These are phyloP conservation scores for Rallus crepitans DNA, from an alignment of 2,797 vertebrate species.

Conservation along the genomic window DNA sequence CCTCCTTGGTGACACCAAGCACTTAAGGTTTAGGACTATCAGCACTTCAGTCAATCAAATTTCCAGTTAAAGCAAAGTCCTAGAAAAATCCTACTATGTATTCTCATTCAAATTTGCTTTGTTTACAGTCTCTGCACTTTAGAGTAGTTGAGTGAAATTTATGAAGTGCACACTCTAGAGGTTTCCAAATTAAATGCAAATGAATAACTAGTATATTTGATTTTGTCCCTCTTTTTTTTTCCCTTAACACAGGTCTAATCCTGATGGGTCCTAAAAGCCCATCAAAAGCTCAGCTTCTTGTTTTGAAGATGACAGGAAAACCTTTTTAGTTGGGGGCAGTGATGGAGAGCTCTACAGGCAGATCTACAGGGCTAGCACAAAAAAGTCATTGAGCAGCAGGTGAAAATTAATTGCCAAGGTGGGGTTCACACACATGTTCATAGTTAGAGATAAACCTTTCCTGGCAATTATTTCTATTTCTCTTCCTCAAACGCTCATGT, in stretches of 20 bases:
- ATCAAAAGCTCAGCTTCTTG: background rate
- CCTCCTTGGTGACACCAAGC: background rate
- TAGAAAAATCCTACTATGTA: background rate
- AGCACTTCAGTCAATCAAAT: background rate
- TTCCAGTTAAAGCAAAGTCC: background rate
- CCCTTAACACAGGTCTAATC: background rate
- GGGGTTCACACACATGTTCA: background rate
- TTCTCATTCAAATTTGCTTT: background rate
- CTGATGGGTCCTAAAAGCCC: background rate
- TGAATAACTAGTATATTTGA: background rate
- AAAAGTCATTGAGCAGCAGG: background rate
- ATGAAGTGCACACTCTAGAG: background rate
- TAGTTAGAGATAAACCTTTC: background rate
- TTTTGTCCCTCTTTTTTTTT: background rate
- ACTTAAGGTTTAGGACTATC: background rate
- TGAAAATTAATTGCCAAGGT: background rate
- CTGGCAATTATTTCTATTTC: background rate
- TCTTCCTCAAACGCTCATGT: background rate
- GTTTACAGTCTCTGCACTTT: background rate
- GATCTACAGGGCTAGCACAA: background rate
- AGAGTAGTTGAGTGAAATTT: background rate
- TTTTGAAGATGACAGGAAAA: background rate
- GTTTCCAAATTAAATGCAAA: background rate
- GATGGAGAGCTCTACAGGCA: background rate
- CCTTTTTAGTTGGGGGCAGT: background rate